Conservation (phyloP, 2,113 vertebrate species). For the Gnathonemus longibarbis region DNA sequence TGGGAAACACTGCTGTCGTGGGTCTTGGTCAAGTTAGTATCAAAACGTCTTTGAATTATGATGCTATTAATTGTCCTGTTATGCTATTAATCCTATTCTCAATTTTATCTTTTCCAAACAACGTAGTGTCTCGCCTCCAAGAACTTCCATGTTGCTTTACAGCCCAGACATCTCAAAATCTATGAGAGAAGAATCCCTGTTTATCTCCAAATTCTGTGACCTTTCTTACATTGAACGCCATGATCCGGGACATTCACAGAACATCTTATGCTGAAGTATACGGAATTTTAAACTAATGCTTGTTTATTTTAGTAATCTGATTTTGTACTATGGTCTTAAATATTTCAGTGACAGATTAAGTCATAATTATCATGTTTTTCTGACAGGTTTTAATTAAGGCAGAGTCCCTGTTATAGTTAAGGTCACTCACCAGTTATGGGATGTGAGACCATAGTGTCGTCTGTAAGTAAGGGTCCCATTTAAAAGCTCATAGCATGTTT, state of each 20-base stretch:
- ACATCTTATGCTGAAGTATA: not conserved
- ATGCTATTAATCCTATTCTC: not conserved
- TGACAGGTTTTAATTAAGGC: constrained; percentile 1
- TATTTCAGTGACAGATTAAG: not conserved
- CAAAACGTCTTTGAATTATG: not conserved
- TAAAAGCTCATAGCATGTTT: not conserved
- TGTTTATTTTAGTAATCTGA: constrained; percentile 1
- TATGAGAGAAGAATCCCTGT: not conserved
- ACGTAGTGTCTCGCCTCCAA: not conserved
- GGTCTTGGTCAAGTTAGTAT: not conserved
- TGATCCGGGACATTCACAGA: not conserved
- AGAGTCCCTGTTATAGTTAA: not conserved
- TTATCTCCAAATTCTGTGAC: not conserved
- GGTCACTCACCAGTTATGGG: not conserved
- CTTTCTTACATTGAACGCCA: not conserved
- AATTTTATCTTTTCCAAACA: not conserved
- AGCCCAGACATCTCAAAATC: not conserved
- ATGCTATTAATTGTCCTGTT: not conserved
- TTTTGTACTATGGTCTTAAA: not conserved
- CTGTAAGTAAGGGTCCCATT: constrained; percentile 4
- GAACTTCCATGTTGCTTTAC: not conserved
- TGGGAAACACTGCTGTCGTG: not conserved
- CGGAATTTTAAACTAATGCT: not conserved
- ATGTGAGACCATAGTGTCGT: not conserved
- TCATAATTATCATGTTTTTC: not conserved